Evolutionary conservation across 1,140 invertebrate genomes (phyloP), one percentile per base, ranked within the genome.

Genomic region (Pseudomyrmex concolor): DNA sequence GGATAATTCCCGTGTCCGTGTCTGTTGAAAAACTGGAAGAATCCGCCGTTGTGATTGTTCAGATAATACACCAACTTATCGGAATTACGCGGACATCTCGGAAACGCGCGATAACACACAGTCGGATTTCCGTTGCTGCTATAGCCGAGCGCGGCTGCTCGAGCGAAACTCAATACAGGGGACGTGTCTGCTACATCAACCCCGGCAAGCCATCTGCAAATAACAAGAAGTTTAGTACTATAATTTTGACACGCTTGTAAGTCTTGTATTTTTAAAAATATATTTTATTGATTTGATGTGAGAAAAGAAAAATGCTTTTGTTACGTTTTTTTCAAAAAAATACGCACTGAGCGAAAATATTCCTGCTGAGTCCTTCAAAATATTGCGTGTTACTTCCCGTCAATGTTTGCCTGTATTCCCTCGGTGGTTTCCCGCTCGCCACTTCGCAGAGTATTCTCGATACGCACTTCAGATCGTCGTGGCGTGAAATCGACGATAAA

Each of bases 1-100:
- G 19, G 19, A 7, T 80, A 67, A 57, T 25, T 51, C 10, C 15
- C 55, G 10, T 74, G 25, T 60, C 83, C 83, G 34, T 13, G 8
- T 84, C 60, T 81, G 7, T 95, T 96, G 90, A 98, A 97, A 89
- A 97, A 97, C 73, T 96, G 95, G 91, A 97, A 98, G 91, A 97
- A 97, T 10, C 97, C 97, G 57, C 97, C 97, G 77, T 97, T 97
- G 90, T 98, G 96, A 92, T 97, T 98, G 93, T 98, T 98, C 63
- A 98, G 94, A 91, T 98, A 98, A 90, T 97, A 94, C 48, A 97
- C 95, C 10, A 97, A 94, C 88, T 96, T 95, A 80, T 96, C 95
- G 43, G 96, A 94, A 90, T 97, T 96, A 82, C 95, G 95, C 0
- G 97, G 97, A 87, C 97, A 98, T 43, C 95, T 95, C 0, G 96